Evolutionary conservation across 2,888 invertebrate species (phyloP), one percentile per base, ranked within the genome.

Genomic region (Encarsia formosa): DNA sequence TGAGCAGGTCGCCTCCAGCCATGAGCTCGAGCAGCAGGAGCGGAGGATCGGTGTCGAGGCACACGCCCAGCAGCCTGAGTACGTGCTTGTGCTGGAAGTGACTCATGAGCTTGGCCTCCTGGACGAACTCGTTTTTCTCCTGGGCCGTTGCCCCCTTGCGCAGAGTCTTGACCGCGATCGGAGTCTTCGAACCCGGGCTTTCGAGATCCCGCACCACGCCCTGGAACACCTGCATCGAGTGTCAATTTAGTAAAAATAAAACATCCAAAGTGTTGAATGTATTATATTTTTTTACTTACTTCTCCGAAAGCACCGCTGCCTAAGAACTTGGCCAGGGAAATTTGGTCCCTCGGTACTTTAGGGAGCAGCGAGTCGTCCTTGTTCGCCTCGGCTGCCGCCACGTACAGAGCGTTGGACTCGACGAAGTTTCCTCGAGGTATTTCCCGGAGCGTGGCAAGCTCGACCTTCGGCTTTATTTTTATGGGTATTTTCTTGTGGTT

Each of bases 251-350:
- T 8, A 11, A 6, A 11, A 26, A 26, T 26, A 26, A 26, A 11
- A n/a, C n/a, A n/a, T n/a, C 45, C 22, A 20, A 31, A 23, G 11
- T 40, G 20, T n/a, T 11, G 31, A 13, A 34, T 40, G n/a, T n/a
- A n/a, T 13, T n/a, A 15, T 43, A 37, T 29, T 22, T 16, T 2
- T 24, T 40, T 24, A 39, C 43, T 48, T 54, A 72, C 98, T 75
- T 97, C 95, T 0, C 98, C 98, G 68, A 98, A 99, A 1, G 96
- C 96, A 0, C 98, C 98, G 52, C 91, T 90, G 0, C 97, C 98
- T 46, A 99, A 78, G 70, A 94, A 92, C 67, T 91, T 91, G 13
- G 86, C 86, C 23, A 94, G 76, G 0, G 87, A 88, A 51, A 98
- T 88, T 69, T 94, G 91, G 59, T 88, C 89, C 54, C 90, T 82